These are phyloP conservation scores for Microcebus tavaratra DNA, from an alignment of 2,113 vertebrate species.

Conservation along the genomic window DNA sequence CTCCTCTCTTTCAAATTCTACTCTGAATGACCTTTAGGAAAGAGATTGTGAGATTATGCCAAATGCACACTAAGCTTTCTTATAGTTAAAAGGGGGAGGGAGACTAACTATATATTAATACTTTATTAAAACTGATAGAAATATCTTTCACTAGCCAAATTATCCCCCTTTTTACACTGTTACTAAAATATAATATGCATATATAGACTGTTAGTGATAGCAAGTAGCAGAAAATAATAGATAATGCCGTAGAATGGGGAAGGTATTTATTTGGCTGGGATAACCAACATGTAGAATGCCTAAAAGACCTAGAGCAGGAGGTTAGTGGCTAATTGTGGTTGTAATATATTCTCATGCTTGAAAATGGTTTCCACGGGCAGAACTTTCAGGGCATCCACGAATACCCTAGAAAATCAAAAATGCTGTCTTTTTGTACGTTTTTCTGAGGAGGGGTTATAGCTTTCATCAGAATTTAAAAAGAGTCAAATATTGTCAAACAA, in stretches of 20 bases:
- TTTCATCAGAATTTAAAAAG: not conserved
- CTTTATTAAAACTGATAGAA: not conserved
- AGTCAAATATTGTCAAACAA: not conserved
- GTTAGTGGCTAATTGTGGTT: not conserved
- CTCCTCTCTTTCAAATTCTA: not conserved
- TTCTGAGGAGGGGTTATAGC: not conserved
- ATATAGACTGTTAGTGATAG: not conserved
- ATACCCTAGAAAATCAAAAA: not conserved
- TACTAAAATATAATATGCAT: not conserved
- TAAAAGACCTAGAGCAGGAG: not conserved
- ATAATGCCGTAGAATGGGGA: not conserved
- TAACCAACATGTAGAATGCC: not conserved
- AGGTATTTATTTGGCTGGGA: not conserved
- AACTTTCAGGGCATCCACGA: not conserved
- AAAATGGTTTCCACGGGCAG: not conserved
- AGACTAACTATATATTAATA: not conserved
- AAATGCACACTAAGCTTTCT: not conserved
- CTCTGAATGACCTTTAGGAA: not conserved
- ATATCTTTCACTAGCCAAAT: constrained; percentile 4
- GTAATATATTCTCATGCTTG: not conserved
- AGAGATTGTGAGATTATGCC: not conserved
- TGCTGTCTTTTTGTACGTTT: not conserved
- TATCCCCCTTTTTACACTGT: not conserved
- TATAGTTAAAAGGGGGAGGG: not conserved
- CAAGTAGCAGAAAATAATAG: not conserved